Percentiles rank a stretch among this genome's conserved stretches.
Conservation (phyloP, 2,888 invertebrate genomes). For the Anorthoa munda region DNA sequence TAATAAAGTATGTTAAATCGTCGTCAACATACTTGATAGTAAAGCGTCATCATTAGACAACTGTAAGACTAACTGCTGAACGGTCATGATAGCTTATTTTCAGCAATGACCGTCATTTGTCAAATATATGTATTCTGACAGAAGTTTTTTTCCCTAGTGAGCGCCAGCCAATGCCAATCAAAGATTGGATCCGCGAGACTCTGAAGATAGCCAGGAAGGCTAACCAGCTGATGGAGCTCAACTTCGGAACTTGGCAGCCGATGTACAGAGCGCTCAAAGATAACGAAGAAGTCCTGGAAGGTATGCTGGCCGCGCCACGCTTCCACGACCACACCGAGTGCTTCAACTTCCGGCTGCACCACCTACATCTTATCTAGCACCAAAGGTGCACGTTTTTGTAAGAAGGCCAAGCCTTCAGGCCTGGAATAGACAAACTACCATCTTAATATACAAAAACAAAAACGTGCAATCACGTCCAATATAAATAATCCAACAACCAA, state of each 20-base stretch:
- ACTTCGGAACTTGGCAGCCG: constrained; percentile 90
- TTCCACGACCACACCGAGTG: constrained; percentile 73
- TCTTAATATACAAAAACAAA: not conserved
- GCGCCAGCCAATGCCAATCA: constrained; percentile 67
- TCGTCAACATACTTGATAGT: not conserved
- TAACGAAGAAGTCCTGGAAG: constrained; percentile 82
- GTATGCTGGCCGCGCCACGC: constrained; percentile 76
- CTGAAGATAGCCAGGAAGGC: constrained; percentile 88
- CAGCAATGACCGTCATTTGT: not conserved
- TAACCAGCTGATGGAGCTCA: constrained; percentile 87
- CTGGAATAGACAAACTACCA: constrained; percentile 25
- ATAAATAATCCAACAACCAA: not conserved
- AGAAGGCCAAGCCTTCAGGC: not conserved
- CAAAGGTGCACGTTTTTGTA: constrained; percentile 8
- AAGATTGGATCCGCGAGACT: constrained; percentile 88
- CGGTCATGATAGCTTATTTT: not conserved
- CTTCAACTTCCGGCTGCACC: constrained; percentile 70
- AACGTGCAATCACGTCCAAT: constrained; percentile 2
- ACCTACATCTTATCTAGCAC: constrained; percentile 27
- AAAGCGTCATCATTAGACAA: too few species aligned
- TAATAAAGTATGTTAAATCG: not conserved
- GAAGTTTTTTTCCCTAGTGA: constrained; percentile 26
- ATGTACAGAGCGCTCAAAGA: constrained; percentile 81
- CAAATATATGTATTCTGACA: not conserved
- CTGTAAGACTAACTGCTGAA: too few species aligned